Conservation (phyloP, 2,797 vertebrate genomes). For the Lepidocolaptes lacrymiger region DNA sequence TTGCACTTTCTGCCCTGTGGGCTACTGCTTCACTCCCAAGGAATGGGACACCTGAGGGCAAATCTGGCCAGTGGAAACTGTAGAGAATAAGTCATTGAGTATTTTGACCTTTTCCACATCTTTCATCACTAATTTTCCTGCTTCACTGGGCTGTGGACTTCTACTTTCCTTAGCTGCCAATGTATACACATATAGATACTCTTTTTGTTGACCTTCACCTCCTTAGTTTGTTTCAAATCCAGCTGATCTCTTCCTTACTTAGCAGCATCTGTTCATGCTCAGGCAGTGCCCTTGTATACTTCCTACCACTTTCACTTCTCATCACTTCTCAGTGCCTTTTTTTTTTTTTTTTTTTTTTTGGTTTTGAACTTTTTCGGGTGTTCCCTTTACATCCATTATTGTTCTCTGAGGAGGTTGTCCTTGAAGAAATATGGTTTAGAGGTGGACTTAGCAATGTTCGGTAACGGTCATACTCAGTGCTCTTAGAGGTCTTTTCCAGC, state of each 20-base stretch:
- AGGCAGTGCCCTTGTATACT: neutral
- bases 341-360: neutral
- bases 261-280: neutral
- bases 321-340: neutral
- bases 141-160: neutral
- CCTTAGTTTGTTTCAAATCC: neutral
- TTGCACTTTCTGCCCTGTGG: neutral
- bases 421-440: neutral
- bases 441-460: neutral
- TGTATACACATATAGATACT: neutral
- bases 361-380: neutral
- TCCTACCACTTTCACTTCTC: neutral
- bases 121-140: neutral
- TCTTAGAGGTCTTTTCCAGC: neutral
- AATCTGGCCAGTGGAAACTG: neutral
- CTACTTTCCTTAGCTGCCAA: neutral
- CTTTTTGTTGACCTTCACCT: neutral
- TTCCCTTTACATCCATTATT: neutral
- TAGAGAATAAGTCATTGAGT: neutral
- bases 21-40: neutral
- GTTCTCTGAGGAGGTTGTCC: neutral
- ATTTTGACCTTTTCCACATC: neutral
- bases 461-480: neutral
- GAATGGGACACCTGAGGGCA: neutral
- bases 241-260: neutral